Percentiles rank a stretch among this genome's conserved stretches.
These are phyloP conservation scores for Notothenia rossii DNA, from an alignment of 2,113 vertebrate species.

Conservation along the genomic window DNA sequence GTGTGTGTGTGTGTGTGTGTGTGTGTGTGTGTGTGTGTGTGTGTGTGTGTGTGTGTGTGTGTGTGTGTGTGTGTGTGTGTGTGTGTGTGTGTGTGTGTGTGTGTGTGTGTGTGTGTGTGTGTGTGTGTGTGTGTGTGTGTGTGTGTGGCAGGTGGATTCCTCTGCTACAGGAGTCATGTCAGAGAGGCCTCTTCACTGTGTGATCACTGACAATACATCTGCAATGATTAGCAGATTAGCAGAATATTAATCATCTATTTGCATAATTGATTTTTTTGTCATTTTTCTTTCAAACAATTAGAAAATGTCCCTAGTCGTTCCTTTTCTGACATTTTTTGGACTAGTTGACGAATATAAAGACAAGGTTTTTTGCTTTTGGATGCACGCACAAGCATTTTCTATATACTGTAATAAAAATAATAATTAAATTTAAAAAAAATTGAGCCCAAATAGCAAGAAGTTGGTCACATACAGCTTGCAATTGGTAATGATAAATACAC, in stretches of 20 bases:
- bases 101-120: conserved; percentile 15
- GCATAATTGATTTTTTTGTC: not conserved
- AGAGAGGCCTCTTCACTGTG: conserved; percentile 16
- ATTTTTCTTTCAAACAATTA: not conserved
- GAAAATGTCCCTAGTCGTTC: not conserved
- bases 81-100: not conserved
- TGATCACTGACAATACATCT: conserved; percentile 14
- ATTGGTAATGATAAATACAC: too few relatives aligned
- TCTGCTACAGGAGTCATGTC: conserved; percentile 44
- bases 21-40: too few relatives aligned
- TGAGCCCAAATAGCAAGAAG: too few relatives aligned
- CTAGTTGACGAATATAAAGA: too few relatives aligned
- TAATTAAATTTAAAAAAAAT: too few relatives aligned
- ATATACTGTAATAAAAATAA: too few relatives aligned
- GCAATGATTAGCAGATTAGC: not conserved
- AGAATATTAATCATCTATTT: not conserved
- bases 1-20: too few relatives aligned
- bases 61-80: too few relatives aligned
- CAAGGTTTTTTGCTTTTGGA: too few relatives aligned
- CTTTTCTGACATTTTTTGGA: not conserved
- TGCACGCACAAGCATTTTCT: too few relatives aligned
- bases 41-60: too few relatives aligned
- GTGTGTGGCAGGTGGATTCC: conserved; percentile 59
- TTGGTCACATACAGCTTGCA: too few relatives aligned
- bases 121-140: conserved; percentile 37